Base-by-base conservation (phyloP, 2,888 invertebrate genomes). In the Nomada hirtipes region DNA sequence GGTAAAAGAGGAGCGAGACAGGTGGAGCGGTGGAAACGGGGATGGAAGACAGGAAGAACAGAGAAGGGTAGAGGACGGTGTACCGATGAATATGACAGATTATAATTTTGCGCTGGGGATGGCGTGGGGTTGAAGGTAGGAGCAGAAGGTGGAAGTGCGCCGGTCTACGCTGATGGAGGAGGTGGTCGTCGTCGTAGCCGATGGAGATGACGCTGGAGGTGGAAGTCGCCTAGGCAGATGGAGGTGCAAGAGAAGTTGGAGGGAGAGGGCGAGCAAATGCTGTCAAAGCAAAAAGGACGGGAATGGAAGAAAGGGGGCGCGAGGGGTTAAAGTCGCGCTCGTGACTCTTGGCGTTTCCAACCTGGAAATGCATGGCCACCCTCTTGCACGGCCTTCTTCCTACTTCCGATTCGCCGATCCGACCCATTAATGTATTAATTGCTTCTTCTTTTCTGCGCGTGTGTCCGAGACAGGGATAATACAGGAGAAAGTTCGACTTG, bases 51-150 rank as follows among this genome's bases (percentile, higher is more conserved):
- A 26, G 60, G 52, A 64, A 72, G 71, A 76, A 73, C 69, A 47
- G 65, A 20, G 59, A 61, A 59, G 55, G 44, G 64, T 11, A 53
- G 59, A 65, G 67, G 68, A 83, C 65, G 79, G 76, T 76, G 83
- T 84, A 84, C 89, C 81, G 90, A 89, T 89, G 90, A 89, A 88
- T 88, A 87, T 89, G 89, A 88, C 88, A 87, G 87, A 91, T 90
- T 90, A 89, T 89, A 89, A 90, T 89, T 91, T 88, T 84, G 85
- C 87, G 85, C 78, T 78, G 70, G 68, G 75, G 76, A 79, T 79
- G 71, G 82, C 70, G 64, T 26, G 77, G 55, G 76, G 75, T 53
- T 53, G 82, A 67, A n/a, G 44, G 70, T 20, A 47, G 75, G 36
- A 44, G 75, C 63, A 57, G 69, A 26, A 57, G 55, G 55, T 47